Evolutionary conservation across 2,888 invertebrate genomes (phyloP).

Genomic region (Polymixis lichenea): DNA sequence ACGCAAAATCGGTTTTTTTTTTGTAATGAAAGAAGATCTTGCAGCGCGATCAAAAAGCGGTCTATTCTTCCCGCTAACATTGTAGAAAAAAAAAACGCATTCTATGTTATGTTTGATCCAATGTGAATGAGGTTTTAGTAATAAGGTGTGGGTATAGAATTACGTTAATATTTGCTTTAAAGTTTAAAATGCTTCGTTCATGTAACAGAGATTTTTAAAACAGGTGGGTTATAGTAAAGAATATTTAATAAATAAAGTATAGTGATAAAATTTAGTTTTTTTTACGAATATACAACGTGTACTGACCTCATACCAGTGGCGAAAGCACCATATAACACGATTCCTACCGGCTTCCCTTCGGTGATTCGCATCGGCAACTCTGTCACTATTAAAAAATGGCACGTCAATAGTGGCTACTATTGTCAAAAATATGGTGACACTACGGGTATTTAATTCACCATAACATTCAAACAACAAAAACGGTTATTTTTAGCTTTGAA

Average conservation of each 20-base stretch:
- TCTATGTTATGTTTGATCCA: not conserved
- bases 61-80: too few species aligned
- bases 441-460: too few species aligned
- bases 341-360: too few species aligned
- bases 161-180: slow-evolving; percentile 22
- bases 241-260: slow-evolving; percentile 50
- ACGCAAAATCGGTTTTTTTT: not conserved
- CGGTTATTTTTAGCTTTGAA: too few species aligned
- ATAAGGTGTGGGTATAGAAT: slow-evolving; percentile 14
- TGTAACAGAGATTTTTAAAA: slow-evolving; percentile 37
- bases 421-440: too few species aligned
- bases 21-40: not conserved
- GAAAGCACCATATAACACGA: too few species aligned
- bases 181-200: slow-evolving; percentile 30
- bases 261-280: not conserved
- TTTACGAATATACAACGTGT: not conserved
- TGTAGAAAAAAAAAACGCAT: not conserved
- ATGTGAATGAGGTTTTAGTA: slow-evolving; percentile 32
- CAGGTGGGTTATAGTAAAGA: slow-evolving; percentile 40
- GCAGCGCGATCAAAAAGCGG: not conserved
- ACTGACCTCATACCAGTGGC: too few species aligned
- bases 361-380: too few species aligned
- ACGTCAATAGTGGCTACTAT: too few species aligned
- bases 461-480: too few species aligned
- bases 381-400: too few species aligned